A percentile compares a stretch with the other conserved stretches of the same genome.
These are phyloP conservation scores for Copidosoma aretas DNA, from an alignment of 2,888 invertebrate species.

Conservation along the genomic window DNA sequence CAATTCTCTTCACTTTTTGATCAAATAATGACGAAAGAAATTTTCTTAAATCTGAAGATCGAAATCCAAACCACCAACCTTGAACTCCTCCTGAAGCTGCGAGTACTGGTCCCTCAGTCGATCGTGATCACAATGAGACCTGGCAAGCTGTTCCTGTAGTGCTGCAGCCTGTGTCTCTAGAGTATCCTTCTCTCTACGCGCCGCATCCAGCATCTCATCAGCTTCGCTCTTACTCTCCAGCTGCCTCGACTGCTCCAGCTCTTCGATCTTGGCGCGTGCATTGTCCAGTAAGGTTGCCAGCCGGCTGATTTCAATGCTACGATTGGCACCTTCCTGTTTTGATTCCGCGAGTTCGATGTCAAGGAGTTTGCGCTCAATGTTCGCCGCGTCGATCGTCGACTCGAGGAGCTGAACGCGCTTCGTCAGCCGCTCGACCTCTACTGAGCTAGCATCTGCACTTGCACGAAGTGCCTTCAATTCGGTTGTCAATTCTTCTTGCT, in stretches of 20 bases:
- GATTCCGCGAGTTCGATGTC: slow-evolving; percentile 77
- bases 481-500: slow-evolving; percentile 79
- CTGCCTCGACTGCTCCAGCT: slow-evolving; percentile 73
- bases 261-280: slow-evolving; percentile 80
- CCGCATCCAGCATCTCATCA: slow-evolving; percentile 73
- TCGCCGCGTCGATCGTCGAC: slow-evolving; percentile 75
- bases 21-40: slow-evolving; percentile 22
- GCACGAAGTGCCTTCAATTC: slow-evolving; percentile 73
- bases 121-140: slow-evolving; percentile 73
- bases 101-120: slow-evolving; percentile 73
- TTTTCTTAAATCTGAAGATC: slow-evolving; percentile 20
- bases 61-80: slow-evolving; percentile 59
- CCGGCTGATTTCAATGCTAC: slow-evolving; percentile 81
- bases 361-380: slow-evolving; percentile 75
- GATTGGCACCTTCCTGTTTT: slow-evolving; percentile 76
- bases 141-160: slow-evolving; percentile 74
- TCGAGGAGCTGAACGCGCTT: slow-evolving; percentile 78
- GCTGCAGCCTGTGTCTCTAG: slow-evolving; percentile 73
- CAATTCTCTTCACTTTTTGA: no score
- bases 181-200: slow-evolving; percentile 76
- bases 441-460: slow-evolving; percentile 68
- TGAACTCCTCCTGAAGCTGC: slow-evolving; percentile 74
- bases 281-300: slow-evolving; percentile 81
- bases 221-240: slow-evolving; percentile 75
- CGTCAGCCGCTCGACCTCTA: slow-evolving; percentile 71